These are phyloP conservation scores for Chrysolina haemoptera DNA, from an alignment of 2,888 invertebrate genomes.

Conservation along the genomic window DNA sequence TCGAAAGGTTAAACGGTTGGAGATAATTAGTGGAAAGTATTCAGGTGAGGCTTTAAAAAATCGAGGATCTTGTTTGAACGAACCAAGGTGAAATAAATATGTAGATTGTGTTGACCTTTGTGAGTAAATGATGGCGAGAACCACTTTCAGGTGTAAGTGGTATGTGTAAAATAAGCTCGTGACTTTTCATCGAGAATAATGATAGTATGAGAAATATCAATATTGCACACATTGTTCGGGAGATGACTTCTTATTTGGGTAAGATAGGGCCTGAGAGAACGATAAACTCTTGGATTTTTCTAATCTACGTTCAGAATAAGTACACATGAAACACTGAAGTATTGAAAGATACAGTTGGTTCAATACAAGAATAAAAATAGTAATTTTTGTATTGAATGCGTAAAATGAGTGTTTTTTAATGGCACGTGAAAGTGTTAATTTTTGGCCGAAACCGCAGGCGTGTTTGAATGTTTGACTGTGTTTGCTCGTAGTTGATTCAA, in stretches of 20 bases:
- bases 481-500: too few relatives aligned
- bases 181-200: constrained; percentile 16
- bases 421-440: too few relatives aligned
- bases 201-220: constrained; percentile 26
- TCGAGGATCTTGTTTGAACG: constrained; percentile 33
- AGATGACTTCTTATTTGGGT: not conserved
- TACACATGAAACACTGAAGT: too few relatives aligned
- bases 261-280: not conserved
- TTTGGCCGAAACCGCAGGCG: too few relatives aligned
- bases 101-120: constrained; percentile 36
- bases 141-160: constrained; percentile 20
- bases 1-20: constrained; percentile 35
- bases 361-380: too few relatives aligned
- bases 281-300: not conserved
- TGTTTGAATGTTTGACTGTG: too few relatives aligned
- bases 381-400: too few relatives aligned
- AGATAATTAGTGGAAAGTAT: constrained; percentile 39
- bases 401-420: too few relatives aligned
- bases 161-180: constrained; percentile 23
- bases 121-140: constrained; percentile 22
- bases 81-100: constrained; percentile 36
- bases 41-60: constrained; percentile 35
- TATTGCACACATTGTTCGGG: not conserved
- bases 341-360: too few relatives aligned
- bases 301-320: too few relatives aligned